phyloP scores from a whole-genome alignment of 2,888 invertebrate genomes.

The Torymus aiolomorphi region DNA sequence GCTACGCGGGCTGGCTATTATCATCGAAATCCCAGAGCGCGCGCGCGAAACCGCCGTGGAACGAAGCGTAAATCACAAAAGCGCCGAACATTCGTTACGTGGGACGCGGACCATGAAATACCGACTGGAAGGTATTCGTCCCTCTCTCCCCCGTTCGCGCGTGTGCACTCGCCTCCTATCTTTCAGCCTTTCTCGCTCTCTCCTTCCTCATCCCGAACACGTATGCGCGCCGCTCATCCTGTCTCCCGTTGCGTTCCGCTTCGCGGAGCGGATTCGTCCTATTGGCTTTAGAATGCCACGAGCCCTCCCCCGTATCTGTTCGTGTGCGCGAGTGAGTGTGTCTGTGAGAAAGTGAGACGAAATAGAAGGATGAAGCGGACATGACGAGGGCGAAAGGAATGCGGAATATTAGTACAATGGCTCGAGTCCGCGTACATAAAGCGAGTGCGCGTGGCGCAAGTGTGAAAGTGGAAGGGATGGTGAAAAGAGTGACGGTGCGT shows the following conservation, averaged over 20 bases:
- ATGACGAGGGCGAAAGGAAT: slow-evolving; percentile 4
- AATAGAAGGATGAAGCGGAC: slow-evolving; percentile 6
- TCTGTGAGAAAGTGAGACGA: slow-evolving; percentile 17
- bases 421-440: neutral
- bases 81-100: slow-evolving; percentile 71
- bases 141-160: slow-evolving; percentile 47
- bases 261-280: slow-evolving; percentile 61
- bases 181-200: slow-evolving; percentile 32
- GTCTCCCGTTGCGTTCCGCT: slow-evolving; percentile 53
- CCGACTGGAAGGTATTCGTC: slow-evolving; percentile 56
- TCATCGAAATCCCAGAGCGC: slow-evolving; percentile 47
- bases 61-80: slow-evolving; percentile 70
- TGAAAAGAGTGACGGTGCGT: neutral
- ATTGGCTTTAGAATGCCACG: slow-evolving; percentile 46
- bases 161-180: neutral
- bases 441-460: neutral
- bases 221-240: neutral
- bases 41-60: slow-evolving; percentile 31
- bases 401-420: slow-evolving; percentile 27
- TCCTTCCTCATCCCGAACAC: slow-evolving; percentile 27
- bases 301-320: neutral
- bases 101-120: slow-evolving; percentile 71
- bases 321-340: no score
- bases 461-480: neutral
- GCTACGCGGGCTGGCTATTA: slow-evolving; percentile 27